Evolutionary conservation across 2,888 invertebrate genomes (phyloP), one percentile per base, ranked within the genome.

Genomic region (Drosophila lacicola): DNA sequence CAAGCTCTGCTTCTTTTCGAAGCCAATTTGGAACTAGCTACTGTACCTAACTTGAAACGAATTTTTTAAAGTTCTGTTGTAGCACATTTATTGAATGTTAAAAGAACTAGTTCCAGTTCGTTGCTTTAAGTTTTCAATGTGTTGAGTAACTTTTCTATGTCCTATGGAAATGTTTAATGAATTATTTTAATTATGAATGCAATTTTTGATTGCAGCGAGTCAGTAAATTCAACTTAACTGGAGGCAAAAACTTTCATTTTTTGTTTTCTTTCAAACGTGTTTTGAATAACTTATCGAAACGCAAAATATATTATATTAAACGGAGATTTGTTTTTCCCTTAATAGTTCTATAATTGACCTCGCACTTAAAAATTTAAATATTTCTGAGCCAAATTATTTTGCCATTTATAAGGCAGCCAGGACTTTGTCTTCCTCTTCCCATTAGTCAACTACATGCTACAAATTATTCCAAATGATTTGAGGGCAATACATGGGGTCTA

Each of bases 401-500:
- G 21, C 9, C 44, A 54, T 58, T 58, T 39, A 8, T 8, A 46
- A 25, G 11, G 19, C 29, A 61, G 11, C 21, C n/a, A 21, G 17
- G 17, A 41, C 25, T 39, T 50, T 56, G 80, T 78, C 79, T 76
- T 65, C 60, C 57, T 21, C 17, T 29, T 29, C 17, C 8, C 36
- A 37, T 60, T 66, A 78, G 70, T 72, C 72, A 70, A 68, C 51
- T 29, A 19, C 19, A 56, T 57, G 44, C 55, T 33, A 13, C 83
- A 70, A 86, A 66, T 87, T 64, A 62, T 83, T 83, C 53, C 46
- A 83, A 86, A 82, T 80, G 46, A 74, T 82, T 74, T 79, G 85
- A 64, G 65, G 39, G 17, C 61, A 42, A 46, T 42, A 53, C 33
- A 45, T 50, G 70, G 47, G 64, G 44, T 49, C 10, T 65, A 66